These are phyloP conservation scores for Donacobius atricapilla DNA, from an alignment of 2,113 vertebrate species.

Conservation along the genomic window DNA sequence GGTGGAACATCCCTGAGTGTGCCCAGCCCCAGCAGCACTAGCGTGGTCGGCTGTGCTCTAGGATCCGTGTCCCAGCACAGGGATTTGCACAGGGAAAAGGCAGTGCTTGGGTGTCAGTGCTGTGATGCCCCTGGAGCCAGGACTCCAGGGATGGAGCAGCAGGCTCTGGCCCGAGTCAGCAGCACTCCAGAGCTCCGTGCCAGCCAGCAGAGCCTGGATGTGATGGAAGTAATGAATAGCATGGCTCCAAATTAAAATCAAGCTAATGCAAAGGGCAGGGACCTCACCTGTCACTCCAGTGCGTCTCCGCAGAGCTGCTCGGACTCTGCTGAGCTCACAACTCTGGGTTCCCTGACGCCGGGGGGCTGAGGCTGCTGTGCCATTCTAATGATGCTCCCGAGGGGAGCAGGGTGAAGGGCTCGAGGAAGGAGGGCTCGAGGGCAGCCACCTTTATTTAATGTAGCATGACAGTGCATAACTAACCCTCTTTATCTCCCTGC, in stretches of 20 bases:
- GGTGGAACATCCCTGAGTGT: fast-evolving
- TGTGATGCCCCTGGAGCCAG: fast-evolving
- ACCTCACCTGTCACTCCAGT: slow-evolving; percentile 43
- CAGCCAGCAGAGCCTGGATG: neutral
- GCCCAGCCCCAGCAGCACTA: neutral
- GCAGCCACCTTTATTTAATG: slow-evolving; percentile 56
- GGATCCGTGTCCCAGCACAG: neutral
- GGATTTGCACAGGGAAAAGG: neutral
- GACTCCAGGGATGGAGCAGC: neutral
- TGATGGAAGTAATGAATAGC: neutral
- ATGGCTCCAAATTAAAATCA: slow-evolving; percentile 25
- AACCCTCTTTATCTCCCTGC: neutral
- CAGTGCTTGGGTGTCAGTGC: neutral
- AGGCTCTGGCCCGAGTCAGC: neutral
- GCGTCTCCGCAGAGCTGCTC: neutral
- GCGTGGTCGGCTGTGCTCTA: fast-evolving
- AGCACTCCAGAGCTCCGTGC: neutral
- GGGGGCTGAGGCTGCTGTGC: neutral
- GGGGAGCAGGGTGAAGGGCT: slow-evolving; percentile 47
- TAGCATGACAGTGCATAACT: slow-evolving; percentile 34
- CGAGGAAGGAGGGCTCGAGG: neutral
- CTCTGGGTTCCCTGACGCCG: neutral
- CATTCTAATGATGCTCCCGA: slow-evolving; percentile 48
- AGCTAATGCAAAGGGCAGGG: slow-evolving; percentile 55
- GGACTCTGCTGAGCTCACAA: slow-evolving; percentile 52